Base-by-base conservation (phyloP, 2,113 vertebrate species). In the Isichthys henryi region DNA sequence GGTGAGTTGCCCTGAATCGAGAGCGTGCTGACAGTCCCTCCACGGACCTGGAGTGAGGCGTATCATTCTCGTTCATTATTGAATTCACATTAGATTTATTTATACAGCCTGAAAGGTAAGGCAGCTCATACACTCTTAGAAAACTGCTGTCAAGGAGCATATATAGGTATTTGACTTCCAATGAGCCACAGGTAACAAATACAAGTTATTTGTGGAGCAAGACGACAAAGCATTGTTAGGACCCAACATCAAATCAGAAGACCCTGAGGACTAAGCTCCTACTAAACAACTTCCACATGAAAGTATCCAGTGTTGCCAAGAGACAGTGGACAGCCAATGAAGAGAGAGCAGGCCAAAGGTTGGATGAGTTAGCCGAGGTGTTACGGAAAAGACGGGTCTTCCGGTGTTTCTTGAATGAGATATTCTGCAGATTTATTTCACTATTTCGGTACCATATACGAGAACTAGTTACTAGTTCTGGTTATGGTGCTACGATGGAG, bases 11-110 rank as follows among this genome's bases (percentile, higher is more conserved):
- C 96, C 96, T 0, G 91, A 95, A 15, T 95, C 94, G 5, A 96
- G 90, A 15, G 95, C 97, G 31, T 97, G 96, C 31, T 96, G 95
- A 80, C 97, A 98, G 91, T 98, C 97, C 6, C 35, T 88, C 97
- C 97, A 98, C 0, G 97, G 97, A 48, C 97, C 97, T 98, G 92
- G 87, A 86, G 35, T 4, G 11, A 13, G 27, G 48, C n/a, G 23
- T 0, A 21, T 1, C 10, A 49, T 85, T 80, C 43, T 31, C n/a
- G 10, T n/a, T 70, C n/a, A 11, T 13, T 31, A 70, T 27, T 31
- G 31, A 70, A 31, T 70, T 70, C n/a, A 31, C 27, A 70, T 66
- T 66, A 31, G n/a, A 66, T 66, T 27, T 3, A 31, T 11, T 31
- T 66, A 27, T 27, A 31, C 31, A 66, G 9, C 62, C 62, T 27